Evolutionary conservation across 2,797 vertebrate species (phyloP).

Genomic region (Neosalanx taihuensis): DNA sequence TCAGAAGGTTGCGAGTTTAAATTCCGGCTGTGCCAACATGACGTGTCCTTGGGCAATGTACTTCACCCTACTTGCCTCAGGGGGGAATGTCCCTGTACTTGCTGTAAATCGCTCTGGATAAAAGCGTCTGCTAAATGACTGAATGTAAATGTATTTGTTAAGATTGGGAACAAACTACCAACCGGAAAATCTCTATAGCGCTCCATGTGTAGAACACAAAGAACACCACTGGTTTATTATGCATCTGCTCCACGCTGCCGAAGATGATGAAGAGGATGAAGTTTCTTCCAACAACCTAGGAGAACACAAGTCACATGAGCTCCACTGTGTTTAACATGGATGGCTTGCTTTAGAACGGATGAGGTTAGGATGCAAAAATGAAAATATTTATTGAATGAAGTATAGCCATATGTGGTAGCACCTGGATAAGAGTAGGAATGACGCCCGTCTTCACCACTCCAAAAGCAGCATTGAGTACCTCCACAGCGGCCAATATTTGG

Average conservation of each 20-base stretch:
- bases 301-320: neutral
- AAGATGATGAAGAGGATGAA: constrained; percentile 92
- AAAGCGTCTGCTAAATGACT: no score
- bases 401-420: constrained; percentile 25
- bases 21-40: no score
- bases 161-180: constrained; percentile 22
- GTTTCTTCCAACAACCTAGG: constrained; percentile 88
- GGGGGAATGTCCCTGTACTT: no score
- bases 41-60: no score
- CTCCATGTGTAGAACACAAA: constrained; percentile 96
- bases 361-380: neutral
- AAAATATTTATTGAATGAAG: no score
- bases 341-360: neutral
- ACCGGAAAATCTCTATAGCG: constrained; percentile 88
- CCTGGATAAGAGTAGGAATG: constrained; percentile 84
- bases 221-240: constrained; percentile 89
- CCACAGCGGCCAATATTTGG: constrained; percentile 86
- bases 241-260: constrained; percentile 90
- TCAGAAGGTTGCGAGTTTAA: no score
- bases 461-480: constrained; percentile 87
- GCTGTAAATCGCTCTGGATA: no score
- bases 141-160: no score
- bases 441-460: constrained; percentile 84
- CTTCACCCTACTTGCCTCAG: no score
- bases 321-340: neutral